A percentile compares a stretch with the other conserved stretches of the same genome.
Evolutionary conservation across 2,797 vertebrate species (phyloP).

Genomic region (Malacoraja senta): DNA sequence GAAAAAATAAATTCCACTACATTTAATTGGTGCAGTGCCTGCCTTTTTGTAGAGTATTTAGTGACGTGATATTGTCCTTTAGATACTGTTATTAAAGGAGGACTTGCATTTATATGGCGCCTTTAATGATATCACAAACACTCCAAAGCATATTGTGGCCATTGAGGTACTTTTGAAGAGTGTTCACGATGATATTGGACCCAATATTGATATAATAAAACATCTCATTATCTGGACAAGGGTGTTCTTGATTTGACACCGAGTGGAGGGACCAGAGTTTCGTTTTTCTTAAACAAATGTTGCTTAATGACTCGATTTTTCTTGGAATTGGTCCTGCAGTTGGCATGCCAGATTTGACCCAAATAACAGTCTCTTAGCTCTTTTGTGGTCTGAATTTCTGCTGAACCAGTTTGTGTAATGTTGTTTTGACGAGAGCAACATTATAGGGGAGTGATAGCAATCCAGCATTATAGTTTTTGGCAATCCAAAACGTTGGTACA

Average conservation of each 20-base stretch:
- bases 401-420: neutral
- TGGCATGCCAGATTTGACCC: neutral
- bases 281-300: neutral
- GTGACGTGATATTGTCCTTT: neutral
- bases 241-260: neutral
- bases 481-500: too few species aligned
- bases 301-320: neutral
- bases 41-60: neutral
- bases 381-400: neutral
- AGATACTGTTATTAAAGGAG: neutral
- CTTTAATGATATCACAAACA: neutral
- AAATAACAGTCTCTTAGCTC: neutral
- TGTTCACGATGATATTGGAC: neutral
- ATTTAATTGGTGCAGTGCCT: neutral
- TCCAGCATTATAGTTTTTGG: neutral
- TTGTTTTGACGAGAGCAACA: neutral
- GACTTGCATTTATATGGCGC: neutral
- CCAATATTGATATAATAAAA: neutral
- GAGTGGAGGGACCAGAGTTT: neutral
- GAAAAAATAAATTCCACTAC: neutral
- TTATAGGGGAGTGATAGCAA: neutral
- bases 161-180: neutral
- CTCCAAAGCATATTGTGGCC: neutral
- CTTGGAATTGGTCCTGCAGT: neutral
- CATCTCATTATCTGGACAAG: neutral